Evolutionary conservation across 2,797 vertebrate species (phyloP), one percentile per base, ranked within the genome.

Genomic region (Choloepus didactylus): DNA sequence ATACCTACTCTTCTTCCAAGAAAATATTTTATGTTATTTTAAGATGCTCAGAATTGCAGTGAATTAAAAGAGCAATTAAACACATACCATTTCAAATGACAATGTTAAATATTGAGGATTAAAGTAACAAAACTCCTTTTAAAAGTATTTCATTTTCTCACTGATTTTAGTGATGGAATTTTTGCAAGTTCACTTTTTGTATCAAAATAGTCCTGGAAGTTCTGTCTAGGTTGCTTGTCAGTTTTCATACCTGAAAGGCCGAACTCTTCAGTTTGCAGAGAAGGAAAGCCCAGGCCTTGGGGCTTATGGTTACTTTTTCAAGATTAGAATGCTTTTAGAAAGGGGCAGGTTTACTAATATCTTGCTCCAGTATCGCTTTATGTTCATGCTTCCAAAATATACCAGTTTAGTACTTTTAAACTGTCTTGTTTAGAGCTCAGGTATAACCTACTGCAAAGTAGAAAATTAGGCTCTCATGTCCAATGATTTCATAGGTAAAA

Each of bases 401-500:
- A 15, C 4, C 16, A 73, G 18, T 60, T 94, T 73, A 77, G 23
- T 79, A 79, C 59, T 83, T 93, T 94, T 76, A 67, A 80, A 94
- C 16, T 72, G 7, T 29, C 41, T 75, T 91, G 9, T 87, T 91
- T 72, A 62, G 51, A 87, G 77, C 46, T 95, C 38, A 66, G 64
- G 92, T 89, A 82, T 88, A 64, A 88, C 15, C 10, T 81, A 38
- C 49, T 51, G 3, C 6, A 91, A 66, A 73, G 89, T 69, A 84
- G 49, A 66, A 67, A 69, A 83, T 73, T 69, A 91, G 23, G 18
- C 67, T 92, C 29, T 38, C 8, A 14, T 59, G 9, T 88, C 35
- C 59, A 85, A 79, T 62, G 41, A 89, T 79, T 91, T 95, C 18
- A 51, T 14, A 87, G 25, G 59, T 73, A 82, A 83, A 94, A 73